Evolutionary conservation across 2,113 vertebrate species (phyloP).

Genomic region (Callipepla californica): DNA sequence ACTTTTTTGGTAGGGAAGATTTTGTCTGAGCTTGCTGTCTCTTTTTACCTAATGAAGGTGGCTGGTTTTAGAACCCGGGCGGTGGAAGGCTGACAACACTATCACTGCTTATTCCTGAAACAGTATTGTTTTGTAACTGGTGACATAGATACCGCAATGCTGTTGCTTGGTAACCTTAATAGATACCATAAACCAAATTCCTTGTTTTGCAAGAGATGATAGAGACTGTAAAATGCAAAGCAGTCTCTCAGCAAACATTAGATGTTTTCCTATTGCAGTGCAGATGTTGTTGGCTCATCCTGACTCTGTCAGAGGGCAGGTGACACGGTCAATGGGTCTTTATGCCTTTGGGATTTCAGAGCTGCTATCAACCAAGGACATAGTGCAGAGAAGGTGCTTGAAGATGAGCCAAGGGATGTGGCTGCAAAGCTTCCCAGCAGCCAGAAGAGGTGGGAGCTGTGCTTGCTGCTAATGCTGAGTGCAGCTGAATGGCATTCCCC

Average conservation of each 20-base stretch:
- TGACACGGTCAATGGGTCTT: fast-evolving
- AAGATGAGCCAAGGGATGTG: background rate
- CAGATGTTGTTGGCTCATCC: background rate
- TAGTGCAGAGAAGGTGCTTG: background rate
- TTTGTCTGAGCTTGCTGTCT: background rate
- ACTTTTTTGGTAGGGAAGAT: background rate
- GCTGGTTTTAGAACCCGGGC: background rate
- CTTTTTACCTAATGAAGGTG: background rate
- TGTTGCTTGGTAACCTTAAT: slow-evolving; percentile 35
- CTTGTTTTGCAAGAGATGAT: background rate
- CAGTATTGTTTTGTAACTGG: background rate
- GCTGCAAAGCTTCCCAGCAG: background rate
- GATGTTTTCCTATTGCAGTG: background rate
- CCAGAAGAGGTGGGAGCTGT: background rate
- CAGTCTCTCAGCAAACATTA: background rate
- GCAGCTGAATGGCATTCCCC: fast-evolving
- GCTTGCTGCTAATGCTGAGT: background rate
- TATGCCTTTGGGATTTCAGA: background rate
- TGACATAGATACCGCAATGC: background rate
- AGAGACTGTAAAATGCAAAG: background rate
- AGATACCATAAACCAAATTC: background rate
- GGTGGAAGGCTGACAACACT: background rate
- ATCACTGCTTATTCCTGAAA: background rate
- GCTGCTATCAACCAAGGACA: background rate
- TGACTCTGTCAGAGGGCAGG: background rate